Evolutionary conservation across 2,113 vertebrate species (phyloP), one percentile per base, ranked within the genome.

Genomic region (Thryonomys swinderianus): DNA sequence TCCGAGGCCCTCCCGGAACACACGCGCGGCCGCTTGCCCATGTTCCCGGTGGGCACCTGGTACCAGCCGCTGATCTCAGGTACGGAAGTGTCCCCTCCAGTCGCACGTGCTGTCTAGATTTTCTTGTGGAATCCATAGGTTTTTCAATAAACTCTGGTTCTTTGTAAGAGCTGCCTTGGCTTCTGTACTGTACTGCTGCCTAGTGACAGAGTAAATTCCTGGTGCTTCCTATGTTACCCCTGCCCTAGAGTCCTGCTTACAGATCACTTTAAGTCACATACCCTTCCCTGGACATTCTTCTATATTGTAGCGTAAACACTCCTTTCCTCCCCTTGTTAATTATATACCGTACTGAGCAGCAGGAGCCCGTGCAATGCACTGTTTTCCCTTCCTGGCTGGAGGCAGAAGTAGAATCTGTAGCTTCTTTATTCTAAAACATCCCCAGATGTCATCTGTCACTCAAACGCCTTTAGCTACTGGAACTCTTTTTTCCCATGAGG

Each of bases 391-490:
- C 59, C 74, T 95, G 80, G 85, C 94, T 97, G 93, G 62, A 78
- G 74, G 17, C 88, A 93, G 93, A 97, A 76, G 53, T 80, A 79
- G 81, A 67, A 94, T 61, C 66, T 21, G 69, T 32, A 95, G 81
- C 57, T 97, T 81, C 32, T 89, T 97, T 94, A 97, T 95, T 96
- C 7, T 5, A 91, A 88, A 96, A 51, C 94, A 95, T 97, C 48
- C 90, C 92, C 30, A 87, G 81, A 92, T 88, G 94, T 97, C 97
- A 97, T 94, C 93, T 97, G 94, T 97, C 95, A 97, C 91, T 96
- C 0, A 0, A 95, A 97, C 57, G 84, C 67, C 90, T 95, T 51
- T 89, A 76, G 86, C 73, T 98, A 93, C 96, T 91, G 69, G 74
- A 95, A 55, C 91, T 59, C 73, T 37, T 66, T 78, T 93, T 93